These are phyloP conservation scores for Geopemphigus sp. DNA, from an alignment of 1,140 invertebrate species.

Conservation along the genomic window DNA sequence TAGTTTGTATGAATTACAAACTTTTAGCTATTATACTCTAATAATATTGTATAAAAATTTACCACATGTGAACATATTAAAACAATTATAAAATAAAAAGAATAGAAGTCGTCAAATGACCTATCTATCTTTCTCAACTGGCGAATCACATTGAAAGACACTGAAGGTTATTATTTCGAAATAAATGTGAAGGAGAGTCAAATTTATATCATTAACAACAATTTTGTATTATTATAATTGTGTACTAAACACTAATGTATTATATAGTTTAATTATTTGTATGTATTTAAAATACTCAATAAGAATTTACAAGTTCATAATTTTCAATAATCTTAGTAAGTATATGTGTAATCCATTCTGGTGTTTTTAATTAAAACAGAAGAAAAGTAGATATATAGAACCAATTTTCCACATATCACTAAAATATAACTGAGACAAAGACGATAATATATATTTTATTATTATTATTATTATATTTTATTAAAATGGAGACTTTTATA, in stretches of 20 bases:
- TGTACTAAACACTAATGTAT: neutral
- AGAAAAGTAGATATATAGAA: neutral
- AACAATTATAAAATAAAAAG: slow-evolving; percentile 3
- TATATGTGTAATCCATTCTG: neutral
- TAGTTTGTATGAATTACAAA: no score
- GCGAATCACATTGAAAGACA: neutral
- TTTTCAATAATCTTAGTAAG: neutral
- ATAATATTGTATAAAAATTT: neutral
- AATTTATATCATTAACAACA: neutral
- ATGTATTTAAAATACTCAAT: neutral
- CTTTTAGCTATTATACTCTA: neutral
- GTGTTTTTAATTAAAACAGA: no score
- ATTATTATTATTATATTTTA: neutral
- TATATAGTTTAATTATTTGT: neutral
- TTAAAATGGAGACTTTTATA: neutral
- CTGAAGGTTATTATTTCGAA: slow-evolving; percentile 4
- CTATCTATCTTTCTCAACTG: no score
- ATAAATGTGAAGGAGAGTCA: neutral
- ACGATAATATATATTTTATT: neutral
- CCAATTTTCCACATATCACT: neutral
- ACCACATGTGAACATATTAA: neutral
- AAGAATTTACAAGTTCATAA: no score
- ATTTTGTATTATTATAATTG: neutral
- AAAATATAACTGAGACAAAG: neutral
- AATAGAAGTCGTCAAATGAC: neutral